Conservation (phyloP, 2,888 invertebrate species). For the Drosophila kuntzei region DNA sequence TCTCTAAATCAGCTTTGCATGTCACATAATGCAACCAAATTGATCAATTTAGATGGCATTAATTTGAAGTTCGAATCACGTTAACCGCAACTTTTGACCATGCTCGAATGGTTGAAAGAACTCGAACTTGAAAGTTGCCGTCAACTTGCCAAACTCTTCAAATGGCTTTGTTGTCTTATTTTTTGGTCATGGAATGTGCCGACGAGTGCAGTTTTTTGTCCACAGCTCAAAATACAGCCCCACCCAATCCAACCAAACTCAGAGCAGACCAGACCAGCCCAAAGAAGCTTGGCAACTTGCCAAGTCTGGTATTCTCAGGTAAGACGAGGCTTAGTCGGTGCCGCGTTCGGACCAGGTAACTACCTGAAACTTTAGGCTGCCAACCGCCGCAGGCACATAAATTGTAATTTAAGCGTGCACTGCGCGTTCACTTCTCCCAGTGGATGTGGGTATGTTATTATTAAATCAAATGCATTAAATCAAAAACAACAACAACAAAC, state of each 20-base stretch:
- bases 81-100: constrained; percentile 25
- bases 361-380: constrained; percentile 11
- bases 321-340: constrained; percentile 21
- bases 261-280: constrained; percentile 10
- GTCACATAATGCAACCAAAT: constrained; percentile 41
- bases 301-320: constrained; percentile 44
- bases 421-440: constrained; percentile 27
- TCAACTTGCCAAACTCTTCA: constrained; percentile 31
- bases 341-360: constrained; percentile 46
- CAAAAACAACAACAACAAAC: constrained; percentile 25
- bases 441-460: constrained; percentile 54
- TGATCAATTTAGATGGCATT: constrained; percentile 45
- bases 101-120: constrained; percentile 34
- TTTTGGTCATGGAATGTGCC: constrained; percentile 71
- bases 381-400: constrained; percentile 60
- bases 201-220: constrained; percentile 68
- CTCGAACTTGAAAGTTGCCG: constrained; percentile 46
- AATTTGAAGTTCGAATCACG: constrained; percentile 21
- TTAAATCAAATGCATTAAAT: constrained; percentile 63
- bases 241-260: not conserved
- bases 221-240: constrained; percentile 6
- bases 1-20: constrained; percentile 33
- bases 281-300: constrained; percentile 32
- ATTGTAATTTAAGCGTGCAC: constrained; percentile 66
- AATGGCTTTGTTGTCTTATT: constrained; percentile 3